These are phyloP conservation scores for Cylindroiulus punctatus DNA, from an alignment of 2,888 invertebrate genomes.

Conservation along the genomic window DNA sequence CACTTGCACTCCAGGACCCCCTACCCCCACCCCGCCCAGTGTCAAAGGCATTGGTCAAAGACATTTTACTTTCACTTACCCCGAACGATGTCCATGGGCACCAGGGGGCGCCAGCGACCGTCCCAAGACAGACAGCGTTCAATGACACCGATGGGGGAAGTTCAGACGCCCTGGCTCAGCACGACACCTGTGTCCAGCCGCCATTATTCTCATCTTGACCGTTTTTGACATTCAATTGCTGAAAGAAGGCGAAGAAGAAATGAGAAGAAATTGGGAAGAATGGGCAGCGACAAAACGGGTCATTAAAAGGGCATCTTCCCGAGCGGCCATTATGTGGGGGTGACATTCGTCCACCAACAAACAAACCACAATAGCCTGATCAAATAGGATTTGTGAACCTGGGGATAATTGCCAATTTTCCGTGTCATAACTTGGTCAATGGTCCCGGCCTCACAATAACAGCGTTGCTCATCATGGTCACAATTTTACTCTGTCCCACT, in stretches of 20 bases:
- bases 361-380: background rate
- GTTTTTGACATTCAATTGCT: conserved; percentile 7
- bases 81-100: background rate
- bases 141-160: conserved; percentile 27
- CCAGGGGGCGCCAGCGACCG: conserved; percentile 28
- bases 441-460: background rate
- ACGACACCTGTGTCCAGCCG: conserved; percentile 20
- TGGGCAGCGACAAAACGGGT: background rate
- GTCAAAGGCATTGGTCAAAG: background rate
- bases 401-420: conserved; percentile 13
- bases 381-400: background rate
- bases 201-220: background rate
- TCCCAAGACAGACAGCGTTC: background rate
- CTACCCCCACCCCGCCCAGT: background rate
- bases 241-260: background rate
- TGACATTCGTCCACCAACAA: conserved; percentile 32
- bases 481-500: background rate
- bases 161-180: conserved; percentile 26
- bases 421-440: conserved; percentile 1
- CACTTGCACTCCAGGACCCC: conserved; percentile 15
- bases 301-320: background rate
- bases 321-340: background rate
- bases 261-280: conserved; percentile 10
- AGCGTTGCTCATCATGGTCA: background rate
- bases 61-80: conserved; percentile 42